Evolutionary conservation across 1,140 invertebrate species (phyloP).

Genomic region (Nebria ingens): DNA sequence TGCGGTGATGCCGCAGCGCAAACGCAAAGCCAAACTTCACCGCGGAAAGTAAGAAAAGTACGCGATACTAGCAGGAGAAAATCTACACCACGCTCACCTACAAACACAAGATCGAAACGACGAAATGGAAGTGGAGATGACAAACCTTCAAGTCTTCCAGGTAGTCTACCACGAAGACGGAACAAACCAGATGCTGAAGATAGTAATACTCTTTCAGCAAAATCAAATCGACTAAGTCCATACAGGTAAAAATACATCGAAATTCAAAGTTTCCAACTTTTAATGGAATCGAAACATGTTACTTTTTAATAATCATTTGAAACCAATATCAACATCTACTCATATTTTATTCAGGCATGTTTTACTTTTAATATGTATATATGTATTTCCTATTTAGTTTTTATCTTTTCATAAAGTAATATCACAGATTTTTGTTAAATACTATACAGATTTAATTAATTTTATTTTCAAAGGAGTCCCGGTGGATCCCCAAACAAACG

Average conservation of each 20-base stretch:
- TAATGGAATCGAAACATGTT: too few relatives aligned
- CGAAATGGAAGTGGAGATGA: slow-evolving; percentile 21
- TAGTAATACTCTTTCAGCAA: slow-evolving; percentile 16
- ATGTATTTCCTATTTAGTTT: not conserved
- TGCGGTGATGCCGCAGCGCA: slow-evolving; percentile 37
- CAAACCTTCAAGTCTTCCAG: slow-evolving; percentile 38
- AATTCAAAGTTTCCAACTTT: too few relatives aligned
- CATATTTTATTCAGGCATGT: too few relatives aligned
- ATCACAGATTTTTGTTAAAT: not conserved
- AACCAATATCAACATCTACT: too few relatives aligned
- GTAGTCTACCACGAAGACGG: slow-evolving; percentile 53
- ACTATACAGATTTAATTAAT: not conserved
- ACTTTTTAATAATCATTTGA: too few relatives aligned
- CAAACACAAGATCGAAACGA: slow-evolving; percentile 19
- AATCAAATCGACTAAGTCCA: slow-evolving; percentile 19
- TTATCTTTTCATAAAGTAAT: not conserved
- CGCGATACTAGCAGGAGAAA: slow-evolving; percentile 56
- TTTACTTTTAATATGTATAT: too few relatives aligned
- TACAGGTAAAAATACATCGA: slow-evolving; percentile 17
- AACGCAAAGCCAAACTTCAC: slow-evolving; percentile 27
- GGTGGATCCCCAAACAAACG: slow-evolving; percentile 17
- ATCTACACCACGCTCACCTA: slow-evolving; percentile 35
- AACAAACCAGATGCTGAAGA: slow-evolving; percentile 43
- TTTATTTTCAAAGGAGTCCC: slow-evolving; percentile 13
- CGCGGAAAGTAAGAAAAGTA: slow-evolving; percentile 45